Base-by-base conservation (phyloP, 2,888 invertebrate genomes). In the Odiellus spinosus region DNA sequence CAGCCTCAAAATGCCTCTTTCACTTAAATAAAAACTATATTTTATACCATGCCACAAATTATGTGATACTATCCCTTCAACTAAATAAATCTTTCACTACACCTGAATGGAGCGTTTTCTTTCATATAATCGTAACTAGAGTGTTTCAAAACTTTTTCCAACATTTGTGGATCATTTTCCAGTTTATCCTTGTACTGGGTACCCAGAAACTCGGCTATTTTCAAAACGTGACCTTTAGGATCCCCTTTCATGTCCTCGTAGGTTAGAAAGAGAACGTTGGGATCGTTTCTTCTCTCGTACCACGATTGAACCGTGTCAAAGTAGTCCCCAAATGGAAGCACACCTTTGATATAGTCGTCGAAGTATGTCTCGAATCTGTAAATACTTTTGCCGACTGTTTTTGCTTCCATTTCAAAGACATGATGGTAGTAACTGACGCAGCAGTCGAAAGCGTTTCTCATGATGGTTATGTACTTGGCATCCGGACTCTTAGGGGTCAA, bases 401-500 rank as follows among this genome's bases (percentile, higher is more conserved):
- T 14, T 8, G 41, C 21, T 26, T 44, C 46, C 15, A 38, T 21
- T 3, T 45, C 17, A n/a, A 34, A 35, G 11, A 45, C 43, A 26
- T 65, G 67, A 53, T 65, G 60, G 54, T 59, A 69, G 47, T 62
- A 67, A 1, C 67, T 68, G 3, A 69, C 66, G 4, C 60, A 60
- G 10, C 61, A 61, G 56, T 70, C 70, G 55, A 66, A 68, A 0
- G 69, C 67, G 53, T 70, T 68, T 42, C 69, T 61, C 10, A 63
- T 61, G 26, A 69, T 60, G 52, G 67, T 69, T 35, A 70, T 61
- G 34, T 56, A 55, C 38, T 53, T 54, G 4, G 54, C 42, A 17
- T 42, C 26, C 2, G 45, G 26, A 18, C 42, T 53, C 20, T 52
- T 48, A 34, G 49, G 51, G 11, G 46, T 48, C 14, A 40, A 26